Evolutionary conservation across 2,113 vertebrate species (phyloP).

Genomic region (Halichoerus grypus): DNA sequence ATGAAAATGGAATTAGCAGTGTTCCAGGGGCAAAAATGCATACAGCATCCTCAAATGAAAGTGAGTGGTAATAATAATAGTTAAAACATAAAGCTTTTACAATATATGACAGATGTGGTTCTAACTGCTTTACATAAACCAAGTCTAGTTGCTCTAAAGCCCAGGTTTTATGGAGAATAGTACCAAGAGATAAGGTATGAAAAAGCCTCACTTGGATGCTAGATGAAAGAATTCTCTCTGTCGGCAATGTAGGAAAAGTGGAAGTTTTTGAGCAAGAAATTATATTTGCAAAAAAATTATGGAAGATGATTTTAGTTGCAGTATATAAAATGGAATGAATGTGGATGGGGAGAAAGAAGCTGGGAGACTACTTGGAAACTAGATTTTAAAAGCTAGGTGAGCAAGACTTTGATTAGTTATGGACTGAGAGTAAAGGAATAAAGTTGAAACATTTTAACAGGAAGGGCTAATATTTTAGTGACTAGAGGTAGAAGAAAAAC

Average conservation of each 20-base stretch:
- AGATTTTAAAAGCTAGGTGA: conserved; percentile 44
- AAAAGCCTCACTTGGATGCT: not conserved
- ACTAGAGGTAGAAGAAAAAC: not conserved
- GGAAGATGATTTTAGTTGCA: not conserved
- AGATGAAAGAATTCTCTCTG: not conserved
- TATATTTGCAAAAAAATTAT: not conserved
- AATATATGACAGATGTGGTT: not conserved
- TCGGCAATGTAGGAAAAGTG: not conserved
- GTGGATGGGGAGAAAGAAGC: not conserved
- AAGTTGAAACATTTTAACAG: not conserved
- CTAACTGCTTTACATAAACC: conserved; percentile 2
- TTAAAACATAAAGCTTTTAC: not conserved
- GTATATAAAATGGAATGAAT: not conserved
- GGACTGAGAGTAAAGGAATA: not conserved
- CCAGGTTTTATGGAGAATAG: not conserved
- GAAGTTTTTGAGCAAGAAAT: not conserved
- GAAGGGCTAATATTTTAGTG: conserved; percentile 36
- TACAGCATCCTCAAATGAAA: conserved; percentile 16
- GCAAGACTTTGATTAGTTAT: not conserved
- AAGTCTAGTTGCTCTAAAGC: conserved; percentile 17
- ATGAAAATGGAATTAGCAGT: not conserved
- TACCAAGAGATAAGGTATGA: not conserved
- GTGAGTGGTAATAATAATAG: not conserved
- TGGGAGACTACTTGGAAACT: conserved; percentile 19
- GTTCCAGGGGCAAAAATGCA: not conserved